These are phyloP conservation scores for Ancistrus triradiatus DNA, from an alignment of 2,113 vertebrate species.

Conservation along the genomic window DNA sequence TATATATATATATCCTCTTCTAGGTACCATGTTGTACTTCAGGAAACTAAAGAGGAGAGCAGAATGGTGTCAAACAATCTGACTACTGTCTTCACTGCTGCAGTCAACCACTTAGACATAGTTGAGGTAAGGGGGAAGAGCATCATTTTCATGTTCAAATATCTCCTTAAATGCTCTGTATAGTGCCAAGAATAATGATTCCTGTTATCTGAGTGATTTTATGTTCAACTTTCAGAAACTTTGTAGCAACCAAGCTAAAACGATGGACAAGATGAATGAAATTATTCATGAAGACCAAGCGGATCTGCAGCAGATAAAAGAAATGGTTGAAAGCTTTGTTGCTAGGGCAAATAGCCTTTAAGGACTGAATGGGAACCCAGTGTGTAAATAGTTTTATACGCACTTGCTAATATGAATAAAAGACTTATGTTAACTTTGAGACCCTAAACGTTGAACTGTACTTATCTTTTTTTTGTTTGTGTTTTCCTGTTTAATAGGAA, in stretches of 20 bases:
- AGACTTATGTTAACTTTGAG: too few relatives aligned
- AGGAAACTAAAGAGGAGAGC: conserved; percentile 70
- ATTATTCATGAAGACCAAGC: conserved; percentile 56
- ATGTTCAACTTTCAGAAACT: conserved; percentile 54
- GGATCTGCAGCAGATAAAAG: conserved; percentile 49
- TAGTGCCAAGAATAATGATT: too few relatives aligned
- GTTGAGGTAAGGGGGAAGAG: conserved; percentile 58
- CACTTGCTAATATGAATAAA: neutral
- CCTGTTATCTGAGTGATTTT: neutral
- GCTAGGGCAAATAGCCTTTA: conserved; percentile 41
- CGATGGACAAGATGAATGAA: conserved; percentile 55
- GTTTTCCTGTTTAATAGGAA: neutral
- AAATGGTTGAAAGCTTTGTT: conserved; percentile 51
- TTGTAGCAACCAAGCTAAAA: conserved; percentile 55
- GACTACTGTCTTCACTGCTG: conserved; percentile 53
- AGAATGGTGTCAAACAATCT: conserved; percentile 66
- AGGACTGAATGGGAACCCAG: neutral
- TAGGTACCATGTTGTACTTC: conserved; percentile 71
- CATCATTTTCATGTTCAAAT: too few relatives aligned
- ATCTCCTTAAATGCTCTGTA: too few relatives aligned
- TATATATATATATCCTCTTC: neutral
- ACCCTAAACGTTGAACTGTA: neutral
- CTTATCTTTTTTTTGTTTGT: neutral
- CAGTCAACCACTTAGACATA: conserved; percentile 56
- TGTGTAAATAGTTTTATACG: conserved; percentile 39